Base-by-base conservation (phyloP, 2,797 vertebrate genomes). In the Lagorchestes hirsutus region DNA sequence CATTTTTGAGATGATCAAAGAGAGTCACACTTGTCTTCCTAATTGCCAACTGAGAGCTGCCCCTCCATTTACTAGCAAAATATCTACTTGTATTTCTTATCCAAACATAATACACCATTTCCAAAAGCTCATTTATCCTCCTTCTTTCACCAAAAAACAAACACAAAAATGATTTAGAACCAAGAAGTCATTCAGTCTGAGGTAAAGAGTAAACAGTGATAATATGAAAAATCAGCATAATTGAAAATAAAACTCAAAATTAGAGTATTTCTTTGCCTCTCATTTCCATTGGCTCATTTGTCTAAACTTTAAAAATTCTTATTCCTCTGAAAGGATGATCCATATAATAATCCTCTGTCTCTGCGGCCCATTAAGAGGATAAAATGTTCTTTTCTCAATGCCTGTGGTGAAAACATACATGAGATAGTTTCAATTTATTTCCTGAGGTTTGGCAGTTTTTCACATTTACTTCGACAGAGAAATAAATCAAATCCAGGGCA, bases 401-500 rank as follows among this genome's bases (percentile, higher is more conserved):
- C 94, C 74, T 54, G 10, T 87, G 90, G 91, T 93, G 54, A 97
- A 97, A 96, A 95, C 54, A 1, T 27, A 93, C 34, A 90, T 92
- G 90, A 95, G 93, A 94, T 96, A 94, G 92, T 93, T 94, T 29
- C 46, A 50, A 93, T 91, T 54, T 91, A 91, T 91, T 91, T 91
- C 50, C 90, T 54, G 55, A 62, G 92, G 95, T 93, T 91, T 91
- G 93, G 57, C 91, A 90, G 46, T 92, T 95, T 94, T 94, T 93
- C 91, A 96, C 59, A 46, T 91, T 94, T 87, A 95, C 92, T 95
- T 94, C n/a, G 67, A 59, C 28, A 94, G 28, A 96, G 57, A 95
- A 94, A 93, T 82, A 94, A 96, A 95, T 94, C 56, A 62, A 91
- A 93, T 93, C 87, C 55, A 54, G 14, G 96, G 93, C 56, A 93